Evolutionary conservation across 2,888 invertebrate species (phyloP).

Genomic region (Galerucella nymphaeae): DNA sequence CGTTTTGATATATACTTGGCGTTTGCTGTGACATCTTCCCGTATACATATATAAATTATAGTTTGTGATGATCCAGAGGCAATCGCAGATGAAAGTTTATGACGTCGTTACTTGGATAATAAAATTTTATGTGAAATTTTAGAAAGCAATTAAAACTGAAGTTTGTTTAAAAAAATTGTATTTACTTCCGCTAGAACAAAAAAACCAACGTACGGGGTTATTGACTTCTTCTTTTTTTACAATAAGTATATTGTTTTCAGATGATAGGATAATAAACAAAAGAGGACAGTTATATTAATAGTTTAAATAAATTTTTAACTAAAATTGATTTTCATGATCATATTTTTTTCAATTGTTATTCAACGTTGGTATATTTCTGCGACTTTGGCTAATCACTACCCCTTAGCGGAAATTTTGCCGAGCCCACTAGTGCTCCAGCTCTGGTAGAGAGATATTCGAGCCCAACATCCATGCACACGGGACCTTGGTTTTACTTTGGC

Average conservation of each 20-base stretch:
- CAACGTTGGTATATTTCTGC: no score
- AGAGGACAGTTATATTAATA: no score
- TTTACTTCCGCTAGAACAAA: not conserved
- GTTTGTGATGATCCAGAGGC: slow-evolving; percentile 1
- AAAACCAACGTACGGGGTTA: not conserved
- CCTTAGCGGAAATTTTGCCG: no score
- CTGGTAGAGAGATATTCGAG: no score
- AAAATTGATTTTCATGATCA: no score
- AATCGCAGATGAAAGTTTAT: not conserved
- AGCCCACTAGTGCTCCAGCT: no score
- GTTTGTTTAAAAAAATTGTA: not conserved
- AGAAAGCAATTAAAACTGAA: not conserved
- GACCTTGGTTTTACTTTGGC: no score
- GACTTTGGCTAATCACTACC: no score
- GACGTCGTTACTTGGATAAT: not conserved
- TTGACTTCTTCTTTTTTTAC: slow-evolving; percentile 1
- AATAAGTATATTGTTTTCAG: not conserved
- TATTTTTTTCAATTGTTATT: no score
- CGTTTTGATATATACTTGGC: not conserved
- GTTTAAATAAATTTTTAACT: no score
- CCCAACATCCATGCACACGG: no score
- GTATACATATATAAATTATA: not conserved
- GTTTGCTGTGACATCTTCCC: not conserved
- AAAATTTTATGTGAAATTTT: not conserved
- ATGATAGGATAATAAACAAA: no score